Evolutionary conservation across 1,140 invertebrate genomes (phyloP).

Genomic region (Halesus radiatus): DNA sequence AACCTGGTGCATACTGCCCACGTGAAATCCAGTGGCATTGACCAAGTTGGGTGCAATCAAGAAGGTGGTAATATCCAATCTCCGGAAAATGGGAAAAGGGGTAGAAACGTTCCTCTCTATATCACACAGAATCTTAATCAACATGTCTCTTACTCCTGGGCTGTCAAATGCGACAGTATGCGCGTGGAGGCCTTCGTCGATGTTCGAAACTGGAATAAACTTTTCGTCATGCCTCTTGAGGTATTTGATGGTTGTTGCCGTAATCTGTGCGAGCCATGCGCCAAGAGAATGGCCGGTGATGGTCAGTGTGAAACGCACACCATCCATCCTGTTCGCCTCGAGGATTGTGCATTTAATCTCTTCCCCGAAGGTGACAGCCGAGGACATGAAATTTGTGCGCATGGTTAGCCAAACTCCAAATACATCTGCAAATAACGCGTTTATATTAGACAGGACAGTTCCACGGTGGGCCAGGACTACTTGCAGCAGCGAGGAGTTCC

Average conservation of each 20-base stretch:
- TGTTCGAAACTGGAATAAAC: background rate
- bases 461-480: conserved; percentile 6
- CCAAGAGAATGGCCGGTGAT: conserved; percentile 1
- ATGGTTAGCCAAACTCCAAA: background rate
- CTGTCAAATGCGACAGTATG: conserved; percentile 5
- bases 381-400: background rate
- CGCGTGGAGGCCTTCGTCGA: background rate
- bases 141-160: background rate
- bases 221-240: background rate
- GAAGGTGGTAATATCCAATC: no score
- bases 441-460: background rate
- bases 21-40: no score
- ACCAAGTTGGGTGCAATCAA: no score
- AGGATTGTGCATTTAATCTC: background rate
- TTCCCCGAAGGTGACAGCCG: background rate
- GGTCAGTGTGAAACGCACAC: background rate
- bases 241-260: background rate
- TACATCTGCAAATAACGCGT: no score
- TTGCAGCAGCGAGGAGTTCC: background rate
- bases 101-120: no score
- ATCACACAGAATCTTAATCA: no score
- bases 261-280: conserved; percentile 9
- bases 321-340: background rate
- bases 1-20: no score
- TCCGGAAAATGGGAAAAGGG: no score